Evolutionary conservation across 2,888 invertebrate genomes (phyloP).

Genomic region (Torymus tubicola): DNA sequence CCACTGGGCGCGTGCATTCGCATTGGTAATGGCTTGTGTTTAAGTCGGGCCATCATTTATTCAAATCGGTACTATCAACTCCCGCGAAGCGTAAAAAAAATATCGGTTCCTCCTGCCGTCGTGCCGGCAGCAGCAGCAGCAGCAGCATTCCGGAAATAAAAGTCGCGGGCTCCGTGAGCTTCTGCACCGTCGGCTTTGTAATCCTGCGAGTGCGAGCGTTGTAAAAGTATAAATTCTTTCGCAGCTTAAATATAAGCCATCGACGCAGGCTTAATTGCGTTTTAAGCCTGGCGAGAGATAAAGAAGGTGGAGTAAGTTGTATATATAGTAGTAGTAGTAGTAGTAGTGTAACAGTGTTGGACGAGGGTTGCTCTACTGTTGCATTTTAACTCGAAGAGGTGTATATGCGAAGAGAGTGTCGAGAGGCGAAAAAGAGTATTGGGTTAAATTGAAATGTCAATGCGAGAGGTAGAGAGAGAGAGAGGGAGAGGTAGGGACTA

Average conservation of each 20-base stretch:
- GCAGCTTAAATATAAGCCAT: constrained; percentile 50
- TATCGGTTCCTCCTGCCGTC: constrained; percentile 20
- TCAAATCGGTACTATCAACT: constrained; percentile 68
- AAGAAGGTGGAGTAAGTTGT: background rate
- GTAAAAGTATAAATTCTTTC: constrained; percentile 53
- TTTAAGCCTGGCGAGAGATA: constrained; percentile 30
- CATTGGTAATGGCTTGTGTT: constrained; percentile 70
- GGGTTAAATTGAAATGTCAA: too few relatives aligned
- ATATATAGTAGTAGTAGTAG: too few relatives aligned
- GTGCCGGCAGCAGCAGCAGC: background rate
- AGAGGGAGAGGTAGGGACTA: too few relatives aligned
- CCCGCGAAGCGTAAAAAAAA: constrained; percentile 49
- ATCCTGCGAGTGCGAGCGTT: constrained; percentile 9
- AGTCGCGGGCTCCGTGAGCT: background rate
- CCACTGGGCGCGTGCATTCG: constrained; percentile 58
- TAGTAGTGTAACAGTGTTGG: too few relatives aligned
- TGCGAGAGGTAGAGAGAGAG: too few relatives aligned
- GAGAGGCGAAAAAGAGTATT: too few relatives aligned
- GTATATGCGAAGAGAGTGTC: too few relatives aligned
- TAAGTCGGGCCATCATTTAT: constrained; percentile 71
- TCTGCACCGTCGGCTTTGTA: constrained; percentile 2
- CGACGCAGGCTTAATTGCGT: constrained; percentile 48
- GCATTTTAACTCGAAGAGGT: too few relatives aligned
- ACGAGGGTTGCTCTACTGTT: too few relatives aligned
- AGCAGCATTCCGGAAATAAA: constrained; percentile 15